Percentiles rank a stretch among this genome's conserved stretches.
Conservation (phyloP, 1,140 invertebrate genomes). For the Calephelis nemesis region DNA sequence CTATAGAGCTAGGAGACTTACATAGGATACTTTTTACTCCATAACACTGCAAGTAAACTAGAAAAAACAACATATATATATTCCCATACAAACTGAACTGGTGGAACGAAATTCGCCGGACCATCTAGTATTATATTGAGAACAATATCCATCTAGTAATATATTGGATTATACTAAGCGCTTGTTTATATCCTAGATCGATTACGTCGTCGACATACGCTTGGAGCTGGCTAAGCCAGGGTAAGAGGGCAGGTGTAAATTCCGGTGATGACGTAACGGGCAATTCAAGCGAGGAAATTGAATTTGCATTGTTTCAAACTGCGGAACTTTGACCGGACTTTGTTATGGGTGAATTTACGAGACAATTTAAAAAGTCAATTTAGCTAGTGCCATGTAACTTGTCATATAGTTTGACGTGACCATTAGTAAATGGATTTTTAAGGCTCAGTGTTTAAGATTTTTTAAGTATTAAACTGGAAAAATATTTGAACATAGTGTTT, state of each 20-base stretch:
- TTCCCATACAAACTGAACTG: too few relatives aligned
- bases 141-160: not conserved
- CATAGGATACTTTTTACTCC: too few relatives aligned
- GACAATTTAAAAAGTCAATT: constrained; percentile 38
- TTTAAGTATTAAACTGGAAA: too few relatives aligned
- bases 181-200: constrained; percentile 3
- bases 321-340: constrained; percentile 41
- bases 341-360: constrained; percentile 43
- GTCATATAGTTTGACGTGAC: too few relatives aligned
- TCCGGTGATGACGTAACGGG: constrained; percentile 34
- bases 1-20: too few relatives aligned
- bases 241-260: constrained; percentile 15
- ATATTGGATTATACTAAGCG: not conserved
- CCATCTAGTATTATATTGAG: not conserved
- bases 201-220: constrained; percentile 2
- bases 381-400: constrained; percentile 21
- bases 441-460: too few relatives aligned
- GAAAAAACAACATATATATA: too few relatives aligned
- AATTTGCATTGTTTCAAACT: constrained; percentile 51
- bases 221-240: not conserved
- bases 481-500: too few relatives aligned
- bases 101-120: not conserved
- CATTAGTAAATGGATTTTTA: too few relatives aligned
- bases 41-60: too few relatives aligned
- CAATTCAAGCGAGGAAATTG: constrained; percentile 48